These are phyloP conservation scores for Patella depressa DNA, from an alignment of 2,888 invertebrate genomes.

Conservation along the genomic window DNA sequence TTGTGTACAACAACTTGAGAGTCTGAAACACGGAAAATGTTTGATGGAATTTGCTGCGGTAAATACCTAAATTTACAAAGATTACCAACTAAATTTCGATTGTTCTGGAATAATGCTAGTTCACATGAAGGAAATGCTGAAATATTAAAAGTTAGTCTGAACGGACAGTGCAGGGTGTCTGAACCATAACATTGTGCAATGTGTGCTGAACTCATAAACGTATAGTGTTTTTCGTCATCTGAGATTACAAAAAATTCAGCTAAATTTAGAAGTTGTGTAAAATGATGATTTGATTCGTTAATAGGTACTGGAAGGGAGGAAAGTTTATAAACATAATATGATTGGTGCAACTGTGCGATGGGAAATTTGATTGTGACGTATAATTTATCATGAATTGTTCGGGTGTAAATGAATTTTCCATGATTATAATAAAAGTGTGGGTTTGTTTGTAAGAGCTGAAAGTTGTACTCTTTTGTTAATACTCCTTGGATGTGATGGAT, in stretches of 20 bases:
- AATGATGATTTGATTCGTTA: background rate
- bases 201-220: background rate
- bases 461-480: background rate
- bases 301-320: background rate
- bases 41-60: background rate
- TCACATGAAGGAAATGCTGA: too few relatives aligned
- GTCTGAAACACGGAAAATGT: background rate
- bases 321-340: background rate
- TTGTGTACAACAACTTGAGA: too few relatives aligned
- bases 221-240: background rate
- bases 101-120: too few relatives aligned
- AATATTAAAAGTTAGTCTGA: too few relatives aligned
- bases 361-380: background rate
- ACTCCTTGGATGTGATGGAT: background rate
- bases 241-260: background rate
- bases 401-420: background rate
- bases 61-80: background rate
- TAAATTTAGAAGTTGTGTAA: background rate
- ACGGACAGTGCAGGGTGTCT: too few relatives aligned
- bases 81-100: too few relatives aligned
- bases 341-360: background rate
- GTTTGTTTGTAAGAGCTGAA: background rate
- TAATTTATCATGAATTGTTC: background rate
- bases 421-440: background rate
- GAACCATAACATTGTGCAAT: too few relatives aligned